Evolutionary conservation across 2,888 invertebrate species (phyloP).

Genomic region (Cephus pulcher): DNA sequence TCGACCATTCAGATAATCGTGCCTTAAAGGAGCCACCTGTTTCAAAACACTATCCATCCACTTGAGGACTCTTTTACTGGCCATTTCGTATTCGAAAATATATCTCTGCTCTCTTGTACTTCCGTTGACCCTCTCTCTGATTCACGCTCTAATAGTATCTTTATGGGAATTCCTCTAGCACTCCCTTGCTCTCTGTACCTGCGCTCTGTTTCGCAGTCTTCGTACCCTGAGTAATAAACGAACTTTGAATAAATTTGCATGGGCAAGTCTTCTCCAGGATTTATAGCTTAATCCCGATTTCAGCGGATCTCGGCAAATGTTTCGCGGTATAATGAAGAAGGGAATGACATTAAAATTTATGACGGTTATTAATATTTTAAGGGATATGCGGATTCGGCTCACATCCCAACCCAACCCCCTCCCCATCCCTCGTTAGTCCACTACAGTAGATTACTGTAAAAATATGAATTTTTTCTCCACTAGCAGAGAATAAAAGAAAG

Average conservation of each 20-base stretch:
- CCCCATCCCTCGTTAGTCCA: not conserved
- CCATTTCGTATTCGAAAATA: not conserved
- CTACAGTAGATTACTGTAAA: not conserved
- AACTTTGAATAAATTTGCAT: slow-evolving; percentile 37
- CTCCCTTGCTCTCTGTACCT: not conserved
- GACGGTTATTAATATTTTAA: slow-evolving; percentile 38
- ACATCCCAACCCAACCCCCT: not conserved
- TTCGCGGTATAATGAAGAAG: slow-evolving; percentile 17
- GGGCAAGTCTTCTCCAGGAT: slow-evolving; percentile 22
- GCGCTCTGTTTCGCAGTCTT: not conserved
- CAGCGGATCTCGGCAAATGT: slow-evolving; percentile 27
- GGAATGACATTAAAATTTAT: slow-evolving; percentile 35
- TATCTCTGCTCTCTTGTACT: not conserved
- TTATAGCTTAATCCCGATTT: slow-evolving; percentile 34
- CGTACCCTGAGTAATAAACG: slow-evolving; percentile 21
- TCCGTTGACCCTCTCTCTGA: not conserved
- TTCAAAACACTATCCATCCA: not conserved
- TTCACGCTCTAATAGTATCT: not conserved
- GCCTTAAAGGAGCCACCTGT: not conserved
- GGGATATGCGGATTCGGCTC: not conserved
- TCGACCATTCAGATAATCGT: not conserved
- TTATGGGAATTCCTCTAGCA: not conserved
- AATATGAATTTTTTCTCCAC: not conserved
- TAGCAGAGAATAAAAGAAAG: not conserved
- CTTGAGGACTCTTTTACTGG: not conserved